Evolutionary conservation across 1,140 invertebrate genomes (phyloP), one percentile per base, ranked within the genome.

Genomic region (Bombyx mandarina): DNA sequence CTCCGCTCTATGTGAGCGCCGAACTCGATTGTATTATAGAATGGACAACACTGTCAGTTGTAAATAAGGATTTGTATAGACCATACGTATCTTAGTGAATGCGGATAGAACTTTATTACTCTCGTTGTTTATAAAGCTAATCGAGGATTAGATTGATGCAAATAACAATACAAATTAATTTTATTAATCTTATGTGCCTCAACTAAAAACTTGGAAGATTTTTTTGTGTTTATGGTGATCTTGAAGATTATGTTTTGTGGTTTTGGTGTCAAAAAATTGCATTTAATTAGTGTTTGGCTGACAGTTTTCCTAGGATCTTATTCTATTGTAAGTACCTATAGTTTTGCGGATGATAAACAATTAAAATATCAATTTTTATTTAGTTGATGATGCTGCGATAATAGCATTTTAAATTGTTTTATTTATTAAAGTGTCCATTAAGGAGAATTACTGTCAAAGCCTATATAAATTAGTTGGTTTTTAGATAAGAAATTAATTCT

Each of bases 41-140:
- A 81, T 82, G 78, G 70, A 82, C 78, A 77, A 76, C 78, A 75
- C 69, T 87, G 84, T 80, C 84, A 87, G 84, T 87, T 81, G 81
- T 87, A 87, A 87, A 86, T 86, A 87, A 87, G 84, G 75, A 82
- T 86, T 87, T 86, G 84, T 87, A 84, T 87, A 83, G 82, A 77
- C 73, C 71, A 84, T 80, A 87, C 84, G 82, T 83, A 79, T 81
- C 77, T 75, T 65, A 75, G 77, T 84, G 76, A 65, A 73, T 72
- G 73, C 70, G 63, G 65, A 62, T 56, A 56, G 57, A 77, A 58
- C 67, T 73, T 80, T 69, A 65, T 61, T 44, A 58, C 57, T 53
- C 58, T 56, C 60, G 54, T 66, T 67, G 62, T 53, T 61, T 65
- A 49, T 60, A 60, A 62, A 67, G 59, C 60, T 65, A 54, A 69